Evolutionary conservation across 2,797 vertebrate genomes (phyloP).

Genomic region (Crocodylus rhombifer): DNA sequence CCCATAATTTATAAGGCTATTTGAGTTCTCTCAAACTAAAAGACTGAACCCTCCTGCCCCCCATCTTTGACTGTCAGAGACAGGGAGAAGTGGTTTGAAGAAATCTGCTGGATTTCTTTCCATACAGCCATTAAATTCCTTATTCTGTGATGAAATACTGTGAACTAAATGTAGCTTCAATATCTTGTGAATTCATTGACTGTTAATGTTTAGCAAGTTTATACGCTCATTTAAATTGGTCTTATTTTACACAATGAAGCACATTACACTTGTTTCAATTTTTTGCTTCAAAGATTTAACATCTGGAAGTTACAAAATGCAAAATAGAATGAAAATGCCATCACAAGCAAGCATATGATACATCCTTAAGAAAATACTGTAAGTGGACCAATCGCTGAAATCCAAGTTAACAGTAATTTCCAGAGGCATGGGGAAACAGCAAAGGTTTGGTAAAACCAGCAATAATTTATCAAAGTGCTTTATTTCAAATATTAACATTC

Average conservation of each 20-base stretch:
- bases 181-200: conserved; percentile 59
- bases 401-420: background rate
- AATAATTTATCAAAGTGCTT: too few relatives aligned
- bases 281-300: conserved; percentile 75
- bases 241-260: conserved; percentile 66
- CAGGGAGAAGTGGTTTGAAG: conserved; percentile 27
- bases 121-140: conserved; percentile 28
- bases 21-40: background rate
- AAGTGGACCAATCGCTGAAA: background rate
- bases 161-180: conserved; percentile 27
- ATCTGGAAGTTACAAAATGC: conserved; percentile 67
- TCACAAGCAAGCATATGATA: conserved; percentile 14
- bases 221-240: conserved; percentile 54
- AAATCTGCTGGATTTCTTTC: conserved; percentile 20
- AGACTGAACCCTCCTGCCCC: background rate
- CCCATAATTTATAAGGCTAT: background rate
- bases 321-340: conserved; percentile 44
- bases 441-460: too few relatives aligned
- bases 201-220: conserved; percentile 56
- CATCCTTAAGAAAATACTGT: background rate
- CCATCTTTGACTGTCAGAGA: background rate
- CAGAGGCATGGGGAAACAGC: background rate
- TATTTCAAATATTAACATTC: too few relatives aligned
- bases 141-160: conserved; percentile 18
- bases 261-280: conserved; percentile 64